Base-by-base conservation (phyloP, 2,113 vertebrate genomes). In the Crotalus horridus region DNA sequence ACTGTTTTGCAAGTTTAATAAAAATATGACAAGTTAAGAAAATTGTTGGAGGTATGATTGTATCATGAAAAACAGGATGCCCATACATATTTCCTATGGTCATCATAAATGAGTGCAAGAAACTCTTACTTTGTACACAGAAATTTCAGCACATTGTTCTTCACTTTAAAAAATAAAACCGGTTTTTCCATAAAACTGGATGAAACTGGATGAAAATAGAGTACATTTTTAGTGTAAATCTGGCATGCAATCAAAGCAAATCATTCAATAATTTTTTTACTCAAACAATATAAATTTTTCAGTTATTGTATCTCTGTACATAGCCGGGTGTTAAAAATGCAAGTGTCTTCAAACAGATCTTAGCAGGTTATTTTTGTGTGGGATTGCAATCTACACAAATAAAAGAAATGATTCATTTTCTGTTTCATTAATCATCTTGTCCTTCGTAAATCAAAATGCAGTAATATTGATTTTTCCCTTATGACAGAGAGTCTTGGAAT, bases 401-500 rank as follows among this genome's bases (percentile, higher is more conserved):
- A 93, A 87, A 93, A 90, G 92, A 90, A 90, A 48, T 90, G 46
- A 93, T 59, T 12, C 88, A 88, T 55, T 96, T 95, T 90, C 91
- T 94, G 88, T 93, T 92, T 89, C 94, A 59, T 29, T 51, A 95
- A 93, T 88, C 4, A 20, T 93, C 88, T 89, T 23, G 91, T 86
- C 58, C 89, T 94, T 87, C 74, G 92, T 92, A 92, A 91, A 87
- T 48, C 26, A 87, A 46, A 55, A 9, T 48, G 46, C 56, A 87
- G n/a, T 56, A 91, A 88, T 90, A 92, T 94, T 89, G 94, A 90
- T 92, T 93, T 88, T n/a, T 87, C 17, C 93, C 58, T 43, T 1
- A 0, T 92, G 54, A 85, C 89, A 91, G 91, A 81, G 94, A 81
- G 91, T 93, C 95, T 89, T 89, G 93, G 89, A 91, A 12, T 93